phyloP scores from a whole-genome alignment of 2,888 invertebrate genomes.

The Oligia strigilis region DNA sequence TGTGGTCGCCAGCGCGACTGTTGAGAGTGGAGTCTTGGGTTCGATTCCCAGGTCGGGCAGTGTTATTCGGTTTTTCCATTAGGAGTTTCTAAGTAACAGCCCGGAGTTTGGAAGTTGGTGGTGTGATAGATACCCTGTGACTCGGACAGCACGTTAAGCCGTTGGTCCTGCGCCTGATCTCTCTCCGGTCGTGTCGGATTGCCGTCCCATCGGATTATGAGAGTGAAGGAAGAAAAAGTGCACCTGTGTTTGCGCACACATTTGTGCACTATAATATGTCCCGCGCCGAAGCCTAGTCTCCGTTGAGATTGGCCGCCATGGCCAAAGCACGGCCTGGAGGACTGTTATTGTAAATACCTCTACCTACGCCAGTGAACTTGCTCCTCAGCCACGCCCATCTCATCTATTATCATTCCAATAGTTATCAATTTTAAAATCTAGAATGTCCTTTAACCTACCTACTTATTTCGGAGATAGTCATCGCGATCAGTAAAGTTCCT shows the following conservation, averaged over 20 bases:
- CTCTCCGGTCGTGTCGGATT: not conserved
- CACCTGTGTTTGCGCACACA: not conserved
- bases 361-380: not conserved
- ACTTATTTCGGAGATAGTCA: constrained; percentile 12
- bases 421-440: constrained; percentile 20
- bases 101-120: not conserved
- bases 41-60: no score
- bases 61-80: no score
- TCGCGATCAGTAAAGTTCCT: constrained; percentile 4
- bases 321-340: not conserved
- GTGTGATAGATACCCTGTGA: not conserved
- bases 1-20: no score
- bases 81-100: no score
- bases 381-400: not conserved
- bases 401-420: no score
- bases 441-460: not conserved
- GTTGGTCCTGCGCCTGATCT: not conserved
- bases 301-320: not conserved
- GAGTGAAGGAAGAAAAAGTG: not conserved
- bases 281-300: not conserved
- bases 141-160: not conserved
- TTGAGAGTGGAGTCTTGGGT: no score
- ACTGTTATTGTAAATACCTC: not conserved
- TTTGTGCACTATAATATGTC: not conserved
- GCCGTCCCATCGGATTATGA: not conserved